Evolutionary conservation across 1,140 invertebrate genomes (phyloP).

Genomic region (Drosophila tristis): DNA sequence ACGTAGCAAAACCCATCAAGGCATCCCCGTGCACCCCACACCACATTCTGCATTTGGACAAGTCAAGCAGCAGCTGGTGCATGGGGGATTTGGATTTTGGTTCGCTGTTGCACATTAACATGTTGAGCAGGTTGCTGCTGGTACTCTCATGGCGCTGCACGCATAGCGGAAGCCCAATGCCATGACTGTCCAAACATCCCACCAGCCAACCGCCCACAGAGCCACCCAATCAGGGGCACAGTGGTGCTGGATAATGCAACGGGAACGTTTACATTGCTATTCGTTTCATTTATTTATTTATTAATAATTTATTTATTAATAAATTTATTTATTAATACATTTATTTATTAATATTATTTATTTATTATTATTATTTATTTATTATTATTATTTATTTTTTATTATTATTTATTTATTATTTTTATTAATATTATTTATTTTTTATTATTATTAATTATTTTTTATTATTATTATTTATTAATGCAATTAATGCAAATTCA

Average conservation of each 20-base stretch:
- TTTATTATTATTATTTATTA: no score
- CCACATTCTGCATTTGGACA: constrained; percentile 15
- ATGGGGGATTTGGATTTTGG: constrained; percentile 49
- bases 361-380: no score
- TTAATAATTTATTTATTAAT: no score
- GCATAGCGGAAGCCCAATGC: constrained; percentile 42
- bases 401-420: no score
- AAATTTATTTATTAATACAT: no score
- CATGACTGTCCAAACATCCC: not conserved
- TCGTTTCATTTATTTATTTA: no score
- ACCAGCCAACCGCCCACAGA: not conserved
- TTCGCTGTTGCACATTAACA: constrained; percentile 69
- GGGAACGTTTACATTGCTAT: no score
- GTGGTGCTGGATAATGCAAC: not conserved
- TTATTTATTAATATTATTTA: no score
- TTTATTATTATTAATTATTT: no score
- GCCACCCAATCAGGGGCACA: constrained; percentile 3
- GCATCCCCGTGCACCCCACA: not conserved
- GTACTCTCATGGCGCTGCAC: constrained; percentile 22
- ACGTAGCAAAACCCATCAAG: constrained; percentile 37
- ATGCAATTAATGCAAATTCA: no score
- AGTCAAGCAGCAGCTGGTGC: constrained; percentile 38
- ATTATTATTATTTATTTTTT: no score
- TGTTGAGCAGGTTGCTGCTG: constrained; percentile 70
- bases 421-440: no score